Evolutionary conservation across 2,113 vertebrate genomes (phyloP).

Genomic region (Microcebus griseorufus): DNA sequence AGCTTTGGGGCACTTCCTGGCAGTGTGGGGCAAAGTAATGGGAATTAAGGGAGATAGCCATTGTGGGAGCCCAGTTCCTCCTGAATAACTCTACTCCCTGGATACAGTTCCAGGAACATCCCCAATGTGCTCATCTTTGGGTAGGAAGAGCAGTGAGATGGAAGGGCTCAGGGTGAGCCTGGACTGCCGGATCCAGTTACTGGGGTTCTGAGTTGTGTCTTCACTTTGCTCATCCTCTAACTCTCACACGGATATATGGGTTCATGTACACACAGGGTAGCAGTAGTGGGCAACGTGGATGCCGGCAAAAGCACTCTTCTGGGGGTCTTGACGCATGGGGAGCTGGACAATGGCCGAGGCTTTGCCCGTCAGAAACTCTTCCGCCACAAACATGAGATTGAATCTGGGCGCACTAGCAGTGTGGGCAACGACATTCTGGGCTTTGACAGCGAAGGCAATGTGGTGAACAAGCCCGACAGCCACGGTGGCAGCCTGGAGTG

Average conservation of each 20-base stretch:
- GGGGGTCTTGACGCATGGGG: slow-evolving; percentile 96
- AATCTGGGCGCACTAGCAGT: slow-evolving; percentile 97
- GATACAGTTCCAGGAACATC: not conserved
- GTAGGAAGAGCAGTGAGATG: not conserved
- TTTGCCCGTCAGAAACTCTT: slow-evolving; percentile 99
- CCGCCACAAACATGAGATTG: slow-evolving; percentile 98
- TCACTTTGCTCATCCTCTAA: not conserved
- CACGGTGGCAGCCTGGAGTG: slow-evolving; percentile 97
- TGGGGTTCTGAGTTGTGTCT: not conserved
- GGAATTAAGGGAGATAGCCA: not conserved
- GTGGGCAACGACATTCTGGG: slow-evolving; percentile 99
- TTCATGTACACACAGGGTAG: slow-evolving; percentile 87
- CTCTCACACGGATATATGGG: not conserved
- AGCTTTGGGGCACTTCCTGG: not conserved
- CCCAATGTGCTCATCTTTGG: not conserved
- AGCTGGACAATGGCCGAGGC: slow-evolving; percentile 97
- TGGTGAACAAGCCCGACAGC: slow-evolving; percentile 98
- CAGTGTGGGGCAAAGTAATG: not conserved
- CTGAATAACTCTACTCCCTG: not conserved
- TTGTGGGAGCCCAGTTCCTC: not conserved
- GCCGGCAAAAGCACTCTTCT: slow-evolving; percentile 97
- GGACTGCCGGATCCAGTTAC: too few relatives aligned
- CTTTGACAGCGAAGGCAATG: slow-evolving; percentile 96
- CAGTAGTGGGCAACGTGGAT: slow-evolving; percentile 98
- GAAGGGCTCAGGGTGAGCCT: not conserved